Base-by-base conservation (phyloP, 2,888 invertebrate species). In the Ypsolopha scabrella region DNA sequence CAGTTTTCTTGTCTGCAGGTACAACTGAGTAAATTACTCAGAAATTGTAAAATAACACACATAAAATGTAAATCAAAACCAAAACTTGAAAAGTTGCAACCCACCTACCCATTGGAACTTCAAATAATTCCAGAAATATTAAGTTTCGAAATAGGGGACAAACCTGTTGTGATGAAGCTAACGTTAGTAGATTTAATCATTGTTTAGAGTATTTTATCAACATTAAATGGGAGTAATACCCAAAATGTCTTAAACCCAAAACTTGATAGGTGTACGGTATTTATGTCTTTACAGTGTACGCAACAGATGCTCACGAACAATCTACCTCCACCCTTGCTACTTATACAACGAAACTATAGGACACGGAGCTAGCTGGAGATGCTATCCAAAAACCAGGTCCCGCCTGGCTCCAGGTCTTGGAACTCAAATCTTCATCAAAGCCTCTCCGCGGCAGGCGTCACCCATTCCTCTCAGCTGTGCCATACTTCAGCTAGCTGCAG, bases 351-450 rank as follows among this genome's bases (percentile, higher is more conserved):
- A 70, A 0, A 61, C 55, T 0, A 71, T 68, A 2, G 62, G 67
- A 2, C 58, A 70, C 6, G 78, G 78, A 0, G 80, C 80, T 0
- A 66, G 65, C 43, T 82, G 79, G 80, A 45, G 55, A 13, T 70
- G 69, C 53, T 67, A 58, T 14, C 80, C 80, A 4, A 68, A 63
- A n/a, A 78, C 70, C 4, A 6, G 76, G 55, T 62, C 72, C 51
- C 63, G 65, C 34, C 52, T 82, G 11, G 68, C 79, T 3, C 70
- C 81, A 39, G 83, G 83, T 1, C 56, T 80, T 9, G 60, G 51
- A 6, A 61, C 63, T 4, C 59, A 65, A 11, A 44, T 82, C 1
- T 60, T 51, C 39, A 57, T 82, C 2, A 57, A 58, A 46, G 79
- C 71, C 1, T 65, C 58, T 1, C 82, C 82, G 7, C 64, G 66